Evolutionary conservation across 2,797 vertebrate species (phyloP), one percentile per base, ranked within the genome.

Genomic region (Spheniscus humboldti): DNA sequence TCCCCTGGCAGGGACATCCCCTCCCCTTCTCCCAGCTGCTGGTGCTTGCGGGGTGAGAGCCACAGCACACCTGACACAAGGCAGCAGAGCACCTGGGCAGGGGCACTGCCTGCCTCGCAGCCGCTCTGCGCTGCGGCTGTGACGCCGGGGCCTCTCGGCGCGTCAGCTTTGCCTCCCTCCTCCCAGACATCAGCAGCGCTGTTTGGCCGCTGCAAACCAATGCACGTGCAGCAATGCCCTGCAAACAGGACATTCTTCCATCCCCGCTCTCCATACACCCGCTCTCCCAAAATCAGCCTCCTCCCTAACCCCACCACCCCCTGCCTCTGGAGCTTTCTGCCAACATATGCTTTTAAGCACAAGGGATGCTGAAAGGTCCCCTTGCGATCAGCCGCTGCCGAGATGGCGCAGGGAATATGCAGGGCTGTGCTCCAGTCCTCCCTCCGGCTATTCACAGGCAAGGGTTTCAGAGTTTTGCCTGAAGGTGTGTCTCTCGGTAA

Each of bases 61-160:
- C 35, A 10, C 0, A 6, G 71, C 60, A 76, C 33, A 28, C 15
- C 43, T 37, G 30, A n/a, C 27, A 43, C 37, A 62, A 41, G 47
- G 57, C 90, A 90, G 75, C 35, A 35, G 43, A 53, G 60, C 53
- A 74, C 64, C 56, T 13, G 60, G 47, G 81, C 43, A 67, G 60
- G 16, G 14, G 16, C 53, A 43, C 39, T 60, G 57, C 67, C 67
- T 22, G 45, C 41, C 56, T 1, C 2, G 33, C 56, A 33, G 62
- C 57, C 3, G 18, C 43, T 53, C 43, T 22, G 28, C 4, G 9
- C 63, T 50, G 60, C 2, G 10, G n/a, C 69, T 89, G 55, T 30
- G 71, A 72, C 1, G 6, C 33, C 1, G 2, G 31, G 50, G 31
- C 56, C 31, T 56, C 72, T 60, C 1, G 0, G 13, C 0, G 4